Base-by-base conservation (phyloP, 2,113 vertebrate genomes). In the Theristicus caerulescens region DNA sequence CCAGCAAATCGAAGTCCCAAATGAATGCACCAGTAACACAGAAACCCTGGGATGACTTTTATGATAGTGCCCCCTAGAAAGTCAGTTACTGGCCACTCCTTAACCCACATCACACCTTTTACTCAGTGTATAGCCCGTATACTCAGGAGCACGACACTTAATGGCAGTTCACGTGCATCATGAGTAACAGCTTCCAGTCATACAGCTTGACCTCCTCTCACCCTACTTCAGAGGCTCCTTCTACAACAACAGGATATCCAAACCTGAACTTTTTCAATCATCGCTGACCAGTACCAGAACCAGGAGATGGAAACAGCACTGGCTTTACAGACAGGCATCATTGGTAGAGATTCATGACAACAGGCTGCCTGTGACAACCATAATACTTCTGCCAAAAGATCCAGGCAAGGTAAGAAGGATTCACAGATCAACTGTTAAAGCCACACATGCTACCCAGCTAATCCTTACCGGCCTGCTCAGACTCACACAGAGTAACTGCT, bases 121-220 rank as follows among this genome's bases (percentile, higher is more conserved):
- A 49, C 15, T 27, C 58, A 73, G 24, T 2, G 34, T 25, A 52
- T 1, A 44, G 54, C 58, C 54, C 1, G 0, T 7, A 40, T 7
- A 3, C 26, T 67, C 73, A 71, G 24, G 34, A 90, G 29, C n/a
- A 46, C 38, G 32, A 65, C 27, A 36, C 7, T 31, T 67, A 46
- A 65, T 12, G 16, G 61, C 21, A 20, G 42, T 4, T 76, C 73
- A 74, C 11, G 22, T 2, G 13, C 42, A 52, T 11, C 49, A n/a
- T 1, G 8, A 58, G 12, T 67, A 92, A 52, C 34, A 84, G 42
- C 38, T 34, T 83, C 62, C 79, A 77, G n/a, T 36, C 11, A 49
- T 4, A 38, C 6, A 67, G 36, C 21, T 13, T 64, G 36, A 32
- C 21, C 40, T 91, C 52, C 34, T 84, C 61, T 82, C 54, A 44